These are phyloP conservation scores for Apamea monoglypha DNA, from an alignment of 2,888 invertebrate species.

Conservation along the genomic window DNA sequence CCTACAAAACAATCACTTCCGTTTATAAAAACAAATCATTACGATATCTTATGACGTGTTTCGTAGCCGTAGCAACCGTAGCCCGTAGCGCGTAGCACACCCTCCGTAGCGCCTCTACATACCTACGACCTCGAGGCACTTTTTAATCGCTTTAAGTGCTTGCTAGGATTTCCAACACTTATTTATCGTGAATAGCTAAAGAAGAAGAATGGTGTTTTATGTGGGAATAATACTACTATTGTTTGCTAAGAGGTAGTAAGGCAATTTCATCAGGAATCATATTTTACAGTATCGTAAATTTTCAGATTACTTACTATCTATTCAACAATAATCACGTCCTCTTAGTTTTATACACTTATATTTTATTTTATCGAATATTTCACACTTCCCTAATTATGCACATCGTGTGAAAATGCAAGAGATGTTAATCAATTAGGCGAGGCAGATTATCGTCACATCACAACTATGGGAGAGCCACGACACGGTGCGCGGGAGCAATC, in stretches of 20 bases:
- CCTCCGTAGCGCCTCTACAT: conserved; percentile 72
- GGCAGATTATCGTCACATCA: conserved; percentile 69
- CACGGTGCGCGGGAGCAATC: conserved; percentile 79
- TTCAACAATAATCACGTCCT: not conserved
- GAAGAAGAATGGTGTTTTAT: conserved; percentile 79
- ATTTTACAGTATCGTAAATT: conserved; percentile 36
- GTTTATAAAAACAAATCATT: conserved; percentile 39
- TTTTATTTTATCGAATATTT: not conserved
- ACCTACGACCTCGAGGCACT: conserved; percentile 75
- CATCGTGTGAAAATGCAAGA: conserved; percentile 70
- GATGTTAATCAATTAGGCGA: conserved; percentile 76
- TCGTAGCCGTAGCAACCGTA: conserved; percentile 47
- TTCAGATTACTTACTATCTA: not conserved
- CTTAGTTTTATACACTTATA: not conserved
- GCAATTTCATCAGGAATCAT: conserved; percentile 64
- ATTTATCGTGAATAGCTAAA: conserved; percentile 82
- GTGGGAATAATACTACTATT: conserved; percentile 71
- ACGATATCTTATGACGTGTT: conserved; percentile 49
- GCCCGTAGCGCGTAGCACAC: conserved; percentile 64
- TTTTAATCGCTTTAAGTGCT: conserved; percentile 89
- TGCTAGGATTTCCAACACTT: conserved; percentile 83
- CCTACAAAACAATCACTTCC: conserved; percentile 28
- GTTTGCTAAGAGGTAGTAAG: conserved; percentile 51
- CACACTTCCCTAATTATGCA: conserved; percentile 15
- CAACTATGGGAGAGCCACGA: conserved; percentile 78